Conservation (phyloP, 2,113 vertebrate genomes). For the Datnioides undecimradiatus region DNA sequence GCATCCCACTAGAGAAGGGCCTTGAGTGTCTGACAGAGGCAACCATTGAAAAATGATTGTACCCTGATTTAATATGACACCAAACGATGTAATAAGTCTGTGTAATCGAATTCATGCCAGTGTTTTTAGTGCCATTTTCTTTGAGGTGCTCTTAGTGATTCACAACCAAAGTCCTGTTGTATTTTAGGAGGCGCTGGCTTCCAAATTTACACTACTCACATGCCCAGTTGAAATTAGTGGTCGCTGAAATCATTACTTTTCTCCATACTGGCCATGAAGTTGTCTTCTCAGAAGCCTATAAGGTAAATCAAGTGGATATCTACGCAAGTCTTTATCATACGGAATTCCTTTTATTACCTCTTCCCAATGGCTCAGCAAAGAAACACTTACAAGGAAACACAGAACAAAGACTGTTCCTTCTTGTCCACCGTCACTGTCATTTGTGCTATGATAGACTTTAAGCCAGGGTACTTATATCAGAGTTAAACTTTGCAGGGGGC, state of each 20-base stretch:
- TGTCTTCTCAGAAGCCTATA: not conserved
- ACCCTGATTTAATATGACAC: slow-evolving; percentile 60
- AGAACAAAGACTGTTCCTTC: not conserved
- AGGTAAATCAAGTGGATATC: not conserved
- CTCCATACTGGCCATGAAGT: not conserved
- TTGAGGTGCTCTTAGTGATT: slow-evolving; percentile 31
- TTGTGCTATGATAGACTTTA: not conserved
- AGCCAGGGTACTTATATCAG: slow-evolving; percentile 6
- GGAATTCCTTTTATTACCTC: not conserved
- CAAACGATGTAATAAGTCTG: slow-evolving; percentile 39
- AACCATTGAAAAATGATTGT: slow-evolving; percentile 46
- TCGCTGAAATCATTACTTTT: not conserved
- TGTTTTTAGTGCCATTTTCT: slow-evolving; percentile 39
- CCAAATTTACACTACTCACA: not conserved
- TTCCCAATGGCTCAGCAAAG: slow-evolving; percentile 2
- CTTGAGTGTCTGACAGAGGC: slow-evolving; percentile 49
- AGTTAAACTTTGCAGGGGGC: not conserved
- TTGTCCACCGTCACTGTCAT: not conserved
- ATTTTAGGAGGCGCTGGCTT: slow-evolving; percentile 1
- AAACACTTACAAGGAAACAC: not conserved
- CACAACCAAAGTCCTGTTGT: slow-evolving; percentile 18
- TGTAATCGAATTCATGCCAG: slow-evolving; percentile 35
- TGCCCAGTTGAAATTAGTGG: not conserved
- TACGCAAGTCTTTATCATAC: not conserved
- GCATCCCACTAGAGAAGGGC: slow-evolving; percentile 32